Conservation (phyloP, 2,888 invertebrate species). For the Eledone cirrhosa region DNA sequence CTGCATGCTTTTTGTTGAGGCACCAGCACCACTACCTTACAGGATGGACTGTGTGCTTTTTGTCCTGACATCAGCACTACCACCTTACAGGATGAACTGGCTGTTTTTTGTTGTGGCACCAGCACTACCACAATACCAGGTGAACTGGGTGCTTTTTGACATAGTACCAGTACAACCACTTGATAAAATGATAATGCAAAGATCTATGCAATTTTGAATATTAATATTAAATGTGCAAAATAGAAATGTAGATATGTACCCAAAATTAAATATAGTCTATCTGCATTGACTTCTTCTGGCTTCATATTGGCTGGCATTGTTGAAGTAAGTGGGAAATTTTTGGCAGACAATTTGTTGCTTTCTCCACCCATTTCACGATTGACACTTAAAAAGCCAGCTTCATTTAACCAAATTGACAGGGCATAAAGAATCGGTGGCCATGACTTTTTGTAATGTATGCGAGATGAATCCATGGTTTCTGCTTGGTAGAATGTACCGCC, state of each 20-base stretch:
- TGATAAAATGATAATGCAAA: no score
- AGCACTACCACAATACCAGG: no score
- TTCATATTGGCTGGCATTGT: conserved; percentile 64
- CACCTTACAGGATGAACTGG: no score
- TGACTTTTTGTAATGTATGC: conserved; percentile 87
- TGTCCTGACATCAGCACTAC: no score
- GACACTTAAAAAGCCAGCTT: conserved; percentile 72
- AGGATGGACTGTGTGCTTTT: no score
- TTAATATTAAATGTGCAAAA: background rate
- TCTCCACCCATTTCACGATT: conserved; percentile 42
- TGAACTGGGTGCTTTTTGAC: no score
- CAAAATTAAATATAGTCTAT: conserved; percentile 84
- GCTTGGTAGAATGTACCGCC: conserved; percentile 98
- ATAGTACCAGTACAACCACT: no score
- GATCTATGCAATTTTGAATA: background rate
- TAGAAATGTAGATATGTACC: conserved; percentile 71
- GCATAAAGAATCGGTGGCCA: conserved; percentile 97
- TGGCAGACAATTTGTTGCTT: conserved; percentile 44
- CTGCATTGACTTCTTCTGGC: conserved; percentile 72
- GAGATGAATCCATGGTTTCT: conserved; percentile 92
- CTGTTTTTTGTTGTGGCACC: no score
- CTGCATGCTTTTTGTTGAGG: no score
- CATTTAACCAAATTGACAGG: conserved; percentile 84
- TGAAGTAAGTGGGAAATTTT: conserved; percentile 34
- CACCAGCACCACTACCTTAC: no score